Percentiles rank a stretch among this genome's conserved stretches.
Conservation (phyloP, 2,888 invertebrate species). For the Cremastinae sp. region DNA sequence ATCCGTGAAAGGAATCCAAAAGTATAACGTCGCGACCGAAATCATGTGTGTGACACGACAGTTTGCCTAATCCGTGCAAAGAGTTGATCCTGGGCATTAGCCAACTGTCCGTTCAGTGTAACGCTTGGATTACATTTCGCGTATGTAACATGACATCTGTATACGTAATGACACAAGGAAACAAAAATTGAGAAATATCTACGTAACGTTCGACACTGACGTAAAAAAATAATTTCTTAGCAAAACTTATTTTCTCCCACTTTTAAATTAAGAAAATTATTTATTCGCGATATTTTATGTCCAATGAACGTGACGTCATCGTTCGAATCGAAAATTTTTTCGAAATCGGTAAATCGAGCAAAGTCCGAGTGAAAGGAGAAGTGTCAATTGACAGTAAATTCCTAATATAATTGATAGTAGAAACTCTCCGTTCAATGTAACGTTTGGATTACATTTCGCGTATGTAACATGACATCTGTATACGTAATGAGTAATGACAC, state of each 20-base stretch:
- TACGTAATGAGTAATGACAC: no score
- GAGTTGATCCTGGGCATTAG: slow-evolving; percentile 78
- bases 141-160: slow-evolving; percentile 12
- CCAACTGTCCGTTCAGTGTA: slow-evolving; percentile 67
- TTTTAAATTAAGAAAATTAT: no score
- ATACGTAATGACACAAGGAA: no score
- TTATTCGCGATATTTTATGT: no score
- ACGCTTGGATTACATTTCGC: slow-evolving; percentile 43
- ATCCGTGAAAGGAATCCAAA: slow-evolving; percentile 14
- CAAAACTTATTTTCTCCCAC: background rate
- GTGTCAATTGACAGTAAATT: slow-evolving; percentile 55
- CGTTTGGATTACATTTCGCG: slow-evolving; percentile 52
- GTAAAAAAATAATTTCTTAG: no score
- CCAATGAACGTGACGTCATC: no score
- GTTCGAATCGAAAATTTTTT: slow-evolving; percentile 16
- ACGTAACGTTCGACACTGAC: no score
- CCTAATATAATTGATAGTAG: no score
- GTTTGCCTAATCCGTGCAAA: slow-evolving; percentile 76
- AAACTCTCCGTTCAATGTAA: no score
- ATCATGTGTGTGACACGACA: slow-evolving; percentile 75
- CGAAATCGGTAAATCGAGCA: background rate
- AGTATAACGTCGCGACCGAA: slow-evolving; percentile 44
- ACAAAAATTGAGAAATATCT: no score
- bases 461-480: slow-evolving; percentile 31
- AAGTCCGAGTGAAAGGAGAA: slow-evolving; percentile 3